Evolutionary conservation across 2,888 invertebrate species (phyloP), one percentile per base, ranked within the genome.

Genomic region (Clanis bilineata): DNA sequence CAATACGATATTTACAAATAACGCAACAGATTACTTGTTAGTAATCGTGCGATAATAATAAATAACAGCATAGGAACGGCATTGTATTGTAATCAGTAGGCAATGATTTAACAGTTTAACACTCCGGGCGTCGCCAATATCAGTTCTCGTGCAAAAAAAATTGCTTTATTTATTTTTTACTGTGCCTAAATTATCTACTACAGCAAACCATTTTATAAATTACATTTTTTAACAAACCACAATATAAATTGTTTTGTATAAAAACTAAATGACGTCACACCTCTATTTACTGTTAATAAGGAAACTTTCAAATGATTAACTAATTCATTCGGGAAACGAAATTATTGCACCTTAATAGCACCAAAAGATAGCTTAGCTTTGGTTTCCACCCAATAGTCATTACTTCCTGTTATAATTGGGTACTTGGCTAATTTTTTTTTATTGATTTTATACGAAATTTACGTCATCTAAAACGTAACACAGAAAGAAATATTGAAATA

Each of bases 91-190:
- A 10, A 9, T 21, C 51, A 21, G n/a, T 25, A 25, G 41, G 9
- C 25, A 51, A 51, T 18, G 51, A 51, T 18, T 51, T 51, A 51
- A 32, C 51, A 51, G 32, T 51, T 32, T 9, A 41, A 18, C n/a
- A n/a, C n/a, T n/a, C 18, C 32, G 51, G 9, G 25, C 25, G 28
- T 32, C 28, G 12, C 25, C 18, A 51, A 28, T 25, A 15, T 25
- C 25, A 25, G 22, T 25, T 15, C 0, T 4, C 15, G 2, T 25
- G 15, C 15, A 23, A n/a, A 47, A 47, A 47, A 25, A 7, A 5
- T 25, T 15, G 23, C 22, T 25, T 6, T n/a, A 25, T 1, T 2
- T 1, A 18, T 18, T 7, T 44, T 43, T 43, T 18, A 44, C 44
- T 22, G 23, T 18, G 12, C 44, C 22, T 3, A n/a, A 21, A 12